Percentiles rank a stretch among this genome's conserved stretches.
Evolutionary conservation across 2,888 invertebrate genomes (phyloP).

Genomic region (Lasioglossum oenotherae): DNA sequence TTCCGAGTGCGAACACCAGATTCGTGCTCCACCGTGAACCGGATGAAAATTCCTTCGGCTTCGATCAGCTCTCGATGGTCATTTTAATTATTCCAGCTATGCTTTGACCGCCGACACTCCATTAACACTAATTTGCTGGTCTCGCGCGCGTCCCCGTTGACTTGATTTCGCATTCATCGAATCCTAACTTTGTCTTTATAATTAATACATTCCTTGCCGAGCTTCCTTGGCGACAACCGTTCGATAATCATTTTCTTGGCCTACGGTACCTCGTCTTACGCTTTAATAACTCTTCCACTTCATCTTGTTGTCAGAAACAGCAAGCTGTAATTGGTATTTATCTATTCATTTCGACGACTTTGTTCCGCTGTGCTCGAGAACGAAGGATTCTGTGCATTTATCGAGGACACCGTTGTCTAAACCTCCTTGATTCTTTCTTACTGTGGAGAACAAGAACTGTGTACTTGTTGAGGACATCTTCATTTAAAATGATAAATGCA

Average conservation of each 20-base stretch:
- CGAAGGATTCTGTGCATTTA: too few species aligned
- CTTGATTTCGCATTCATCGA: constrained; percentile 15
- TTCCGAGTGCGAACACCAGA: not conserved
- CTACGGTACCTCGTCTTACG: not conserved
- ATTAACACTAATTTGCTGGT: constrained; percentile 49
- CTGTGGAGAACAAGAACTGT: too few species aligned
- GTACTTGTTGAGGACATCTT: too few species aligned
- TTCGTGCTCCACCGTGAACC: not conserved
- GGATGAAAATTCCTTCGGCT: constrained; percentile 27
- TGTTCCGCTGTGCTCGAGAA: not conserved
- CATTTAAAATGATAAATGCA: too few species aligned
- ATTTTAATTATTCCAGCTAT: constrained; percentile 52
- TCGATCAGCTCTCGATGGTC: constrained; percentile 13
- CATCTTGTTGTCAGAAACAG: not conserved
- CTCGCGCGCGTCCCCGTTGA: not conserved
- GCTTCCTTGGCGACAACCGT: too few species aligned
- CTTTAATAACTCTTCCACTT: not conserved
- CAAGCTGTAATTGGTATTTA: not conserved
- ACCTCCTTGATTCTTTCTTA: too few species aligned
- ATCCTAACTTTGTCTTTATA: constrained; percentile 12
- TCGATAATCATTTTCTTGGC: not conserved
- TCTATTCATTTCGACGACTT: not conserved
- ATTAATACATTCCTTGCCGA: constrained; percentile 24
- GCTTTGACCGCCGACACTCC: constrained; percentile 40
- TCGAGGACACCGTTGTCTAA: too few species aligned